These are phyloP conservation scores for Catocala fraxini DNA, from an alignment of 2,888 invertebrate species.

Conservation along the genomic window DNA sequence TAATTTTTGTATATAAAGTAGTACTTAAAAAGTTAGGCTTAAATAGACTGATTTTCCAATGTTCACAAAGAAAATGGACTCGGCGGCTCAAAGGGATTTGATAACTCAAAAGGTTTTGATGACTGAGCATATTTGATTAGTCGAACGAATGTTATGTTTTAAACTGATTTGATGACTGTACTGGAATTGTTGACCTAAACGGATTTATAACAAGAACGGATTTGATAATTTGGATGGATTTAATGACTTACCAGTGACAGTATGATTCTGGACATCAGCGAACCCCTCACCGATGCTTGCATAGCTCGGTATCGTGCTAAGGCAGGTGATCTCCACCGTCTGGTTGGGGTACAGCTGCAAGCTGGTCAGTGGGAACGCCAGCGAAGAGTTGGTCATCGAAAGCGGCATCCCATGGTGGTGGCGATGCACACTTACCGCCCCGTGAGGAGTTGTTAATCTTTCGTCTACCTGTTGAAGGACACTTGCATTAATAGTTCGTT, in stretches of 20 bases:
- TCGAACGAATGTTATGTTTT: too few relatives aligned
- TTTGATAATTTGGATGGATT: background rate
- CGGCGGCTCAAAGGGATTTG: too few relatives aligned
- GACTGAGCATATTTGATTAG: too few relatives aligned
- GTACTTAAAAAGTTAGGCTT: too few relatives aligned
- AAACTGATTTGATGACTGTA: too few relatives aligned
- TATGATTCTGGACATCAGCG: constrained; percentile 91
- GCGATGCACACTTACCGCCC: constrained; percentile 72
- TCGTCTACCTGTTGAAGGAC: constrained; percentile 74
- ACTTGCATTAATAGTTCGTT: too few relatives aligned
- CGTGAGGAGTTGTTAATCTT: constrained; percentile 75
- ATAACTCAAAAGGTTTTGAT: too few relatives aligned
- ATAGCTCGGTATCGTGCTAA: constrained; percentile 93
- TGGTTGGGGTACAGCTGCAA: constrained; percentile 91
- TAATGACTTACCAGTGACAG: constrained; percentile 89
- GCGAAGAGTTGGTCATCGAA: constrained; percentile 75
- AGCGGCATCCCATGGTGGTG: constrained; percentile 80
- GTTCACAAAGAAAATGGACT: too few relatives aligned
- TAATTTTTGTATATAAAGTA: too few relatives aligned
- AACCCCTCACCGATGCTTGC: constrained; percentile 90
- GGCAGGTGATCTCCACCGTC: constrained; percentile 91
- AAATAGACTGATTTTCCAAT: too few relatives aligned
- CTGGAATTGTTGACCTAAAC: too few relatives aligned
- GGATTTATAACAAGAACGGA: too few relatives aligned
- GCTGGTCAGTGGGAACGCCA: constrained; percentile 91